Base-by-base conservation (phyloP, 2,888 invertebrate genomes). In the Anthophora plumipes region DNA sequence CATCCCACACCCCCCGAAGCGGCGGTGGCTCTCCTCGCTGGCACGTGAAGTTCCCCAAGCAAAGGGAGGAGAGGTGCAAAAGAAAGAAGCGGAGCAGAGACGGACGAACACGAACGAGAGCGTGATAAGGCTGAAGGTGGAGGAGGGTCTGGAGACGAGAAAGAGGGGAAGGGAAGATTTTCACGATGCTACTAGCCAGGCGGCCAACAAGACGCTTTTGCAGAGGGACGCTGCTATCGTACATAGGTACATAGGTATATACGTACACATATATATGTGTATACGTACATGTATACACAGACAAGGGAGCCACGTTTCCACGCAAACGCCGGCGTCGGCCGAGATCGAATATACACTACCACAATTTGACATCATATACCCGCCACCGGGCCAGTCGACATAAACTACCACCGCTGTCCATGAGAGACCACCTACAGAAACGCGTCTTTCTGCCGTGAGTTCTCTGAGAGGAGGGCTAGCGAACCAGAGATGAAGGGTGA, bases 141-240 rank as follows among this genome's bases (percentile, higher is more conserved):
- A 63, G 74, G 75, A 59, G 66, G 70, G 67, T 54, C 69, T 41
- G 68, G 22, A 48, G 76, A 61, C 63, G 59, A 77, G n/a, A n/a
- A n/a, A n/a, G n/a, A n/a, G 78, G 70, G 74, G 74, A 69, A 82
- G 73, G 60, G 69, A 84, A 72, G 82, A 81, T 73, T 82, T 81
- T 81, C 82, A 81, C 77, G 82, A 81, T 70, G 76, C 82, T 73
- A 91, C 90, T 75, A 90, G 88, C 81, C 73, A 80, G 78, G 84
- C 85, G 84, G 83, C 87, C 85, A 87, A 85, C 90, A 88, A 88
- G 89, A 90, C 85, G 89, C 86, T 85, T 77, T 86, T 72, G 81
- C 87, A 84, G 87, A 85, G 86, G 87, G 64, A 63, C 61, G 50
- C 63, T 82, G 86, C 83, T 85, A 88, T 85, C 74, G 77, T 87